A percentile compares a stretch with the other conserved stretches of the same genome.
Evolutionary conservation across 2,113 vertebrate species (phyloP).

Genomic region (Boulengerochromis microlepis): DNA sequence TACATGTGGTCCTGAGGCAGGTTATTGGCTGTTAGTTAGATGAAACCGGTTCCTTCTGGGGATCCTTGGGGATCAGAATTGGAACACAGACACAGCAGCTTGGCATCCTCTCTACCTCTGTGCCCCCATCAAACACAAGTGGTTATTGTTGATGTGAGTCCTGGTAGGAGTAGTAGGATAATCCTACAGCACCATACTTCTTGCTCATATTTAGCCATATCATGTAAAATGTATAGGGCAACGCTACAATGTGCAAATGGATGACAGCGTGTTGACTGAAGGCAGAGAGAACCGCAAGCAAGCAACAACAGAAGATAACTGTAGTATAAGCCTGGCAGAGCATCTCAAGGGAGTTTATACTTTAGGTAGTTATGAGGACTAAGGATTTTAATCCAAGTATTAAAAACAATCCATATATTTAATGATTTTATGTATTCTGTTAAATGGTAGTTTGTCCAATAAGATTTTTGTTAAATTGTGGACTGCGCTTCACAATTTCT

Average conservation of each 20-base stretch:
- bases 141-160: not conserved
- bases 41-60: not conserved
- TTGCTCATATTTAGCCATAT: not conserved
- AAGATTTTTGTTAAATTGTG: not conserved
- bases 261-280: not conserved
- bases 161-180: not conserved
- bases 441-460: not conserved
- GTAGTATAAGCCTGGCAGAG: not conserved
- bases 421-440: not conserved
- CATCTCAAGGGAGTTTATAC: not conserved
- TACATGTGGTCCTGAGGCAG: not conserved
- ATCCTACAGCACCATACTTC: not conserved
- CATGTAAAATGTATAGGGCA: not conserved
- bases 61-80: not conserved
- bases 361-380: not conserved
- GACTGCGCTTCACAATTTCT: not conserved
- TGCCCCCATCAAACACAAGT: not conserved
- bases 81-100: not conserved
- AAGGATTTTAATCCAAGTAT: not conserved
- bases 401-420: not conserved
- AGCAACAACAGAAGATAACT: not conserved
- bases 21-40: not conserved
- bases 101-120: not conserved
- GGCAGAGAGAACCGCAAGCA: not conserved
- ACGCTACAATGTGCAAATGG: not conserved